These are phyloP conservation scores for Hylaea fasciaria DNA, from an alignment of 2,888 invertebrate genomes.

Conservation along the genomic window DNA sequence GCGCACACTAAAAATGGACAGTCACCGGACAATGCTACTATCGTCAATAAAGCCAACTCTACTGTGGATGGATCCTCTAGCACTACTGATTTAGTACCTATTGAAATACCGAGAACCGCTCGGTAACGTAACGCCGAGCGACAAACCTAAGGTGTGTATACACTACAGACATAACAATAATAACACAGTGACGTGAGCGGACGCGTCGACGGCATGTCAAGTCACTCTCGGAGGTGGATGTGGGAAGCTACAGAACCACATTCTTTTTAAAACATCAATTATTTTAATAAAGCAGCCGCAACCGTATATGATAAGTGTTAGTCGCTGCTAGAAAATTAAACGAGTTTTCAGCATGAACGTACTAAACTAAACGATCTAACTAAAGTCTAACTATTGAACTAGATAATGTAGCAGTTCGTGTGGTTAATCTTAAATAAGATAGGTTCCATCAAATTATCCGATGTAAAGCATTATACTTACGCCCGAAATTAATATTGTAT, in stretches of 20 bases:
- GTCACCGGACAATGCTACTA: too few relatives aligned
- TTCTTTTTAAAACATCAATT: constrained; percentile 6
- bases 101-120: constrained; percentile 44
- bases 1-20: too few relatives aligned
- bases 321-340: too few relatives aligned
- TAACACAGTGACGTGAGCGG: neutral
- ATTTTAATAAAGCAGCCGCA: neutral
- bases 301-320: too few relatives aligned
- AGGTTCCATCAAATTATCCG: too few relatives aligned
- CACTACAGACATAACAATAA: constrained; percentile 30
- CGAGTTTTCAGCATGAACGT: too few relatives aligned
- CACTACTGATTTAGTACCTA: constrained; percentile 30
- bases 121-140: constrained; percentile 31
- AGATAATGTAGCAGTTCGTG: too few relatives aligned
- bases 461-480: too few relatives aligned
- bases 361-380: too few relatives aligned
- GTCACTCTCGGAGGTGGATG: constrained; percentile 6
- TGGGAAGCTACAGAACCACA: neutral
- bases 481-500: too few relatives aligned
- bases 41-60: neutral
- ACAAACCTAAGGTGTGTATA: constrained; percentile 19
- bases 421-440: too few relatives aligned
- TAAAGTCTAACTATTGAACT: too few relatives aligned
- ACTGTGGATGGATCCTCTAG: constrained; percentile 9
- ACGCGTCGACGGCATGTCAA: constrained; percentile 6